Evolutionary conservation across 2,888 invertebrate genomes (phyloP), one percentile per base, ranked within the genome.

Genomic region (Cylindroiulus punctatus): DNA sequence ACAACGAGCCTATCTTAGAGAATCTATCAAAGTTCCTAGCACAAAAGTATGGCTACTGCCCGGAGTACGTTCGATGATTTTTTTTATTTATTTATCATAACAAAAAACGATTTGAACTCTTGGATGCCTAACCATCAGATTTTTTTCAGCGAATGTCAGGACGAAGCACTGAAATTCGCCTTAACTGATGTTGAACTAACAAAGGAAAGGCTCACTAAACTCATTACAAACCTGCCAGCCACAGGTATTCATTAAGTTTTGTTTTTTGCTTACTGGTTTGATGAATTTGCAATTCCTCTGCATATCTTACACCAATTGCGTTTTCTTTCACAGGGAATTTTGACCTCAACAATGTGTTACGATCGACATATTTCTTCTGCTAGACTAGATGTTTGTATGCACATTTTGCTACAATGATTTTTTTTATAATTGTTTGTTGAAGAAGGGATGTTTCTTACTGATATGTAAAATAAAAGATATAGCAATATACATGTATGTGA

Each of bases 1-100:
- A 99, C 91, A 96, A 95, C 42, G 94, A 97, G 90, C 97, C 98
- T 0, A 96, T 99, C 89, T 92, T 99, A 84, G 95, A 97, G 89
- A 93, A 97, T 90, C 92, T 98, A 86, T 96, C 98, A 0, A 89
- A 93, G 30, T 96, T 94, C 91, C 92, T 98, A 86, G 89, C 93
- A 0, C 90, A 94, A 36, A 93, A 93, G 89, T 97, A 94, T 90
- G 93, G 94, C 89, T 94, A 93, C 89, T 89, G 91, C 26, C 91
- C 93, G 89, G 91, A 91, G 95, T 94, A 92, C 91, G 92, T 90
- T 86, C 89, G 22, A 87, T 83, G 26, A 82, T n/a, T 30, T 36
- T 32, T 1, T 86, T 44, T 44, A 44, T 44, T 44, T 8, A 44
- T 10, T 44, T 44, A 4, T 14, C 8, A 8, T 44, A 44, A 8